Percentiles rank a stretch among this genome's conserved stretches.
Evolutionary conservation across 2,888 invertebrate species (phyloP).

Genomic region (Cataglyphis cursor): DNA sequence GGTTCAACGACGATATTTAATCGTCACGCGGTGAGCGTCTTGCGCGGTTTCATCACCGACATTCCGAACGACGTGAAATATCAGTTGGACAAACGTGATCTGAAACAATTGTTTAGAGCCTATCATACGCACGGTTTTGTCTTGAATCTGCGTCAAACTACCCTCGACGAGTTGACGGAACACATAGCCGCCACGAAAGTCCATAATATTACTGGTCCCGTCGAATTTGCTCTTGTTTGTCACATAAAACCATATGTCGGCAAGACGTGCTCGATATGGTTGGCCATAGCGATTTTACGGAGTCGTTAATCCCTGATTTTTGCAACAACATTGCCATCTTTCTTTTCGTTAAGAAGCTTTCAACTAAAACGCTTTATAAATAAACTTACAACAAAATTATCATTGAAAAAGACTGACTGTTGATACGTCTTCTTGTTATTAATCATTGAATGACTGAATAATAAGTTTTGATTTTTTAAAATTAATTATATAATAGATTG

Average conservation of each 20-base stretch:
- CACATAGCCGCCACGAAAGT: constrained; percentile 82
- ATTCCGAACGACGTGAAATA: constrained; percentile 69
- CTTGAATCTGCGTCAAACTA: constrained; percentile 80
- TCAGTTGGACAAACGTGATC: constrained; percentile 80
- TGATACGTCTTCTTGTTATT: not conserved
- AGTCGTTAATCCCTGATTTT: constrained; percentile 72
- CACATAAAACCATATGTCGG: constrained; percentile 81
- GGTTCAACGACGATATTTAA: constrained; percentile 83
- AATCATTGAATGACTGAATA: not conserved
- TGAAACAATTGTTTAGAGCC: constrained; percentile 82
- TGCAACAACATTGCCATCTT: not conserved
- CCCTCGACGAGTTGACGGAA: constrained; percentile 78
- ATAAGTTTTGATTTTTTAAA: not conserved
- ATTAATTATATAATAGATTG: not conserved
- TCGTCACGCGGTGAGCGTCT: constrained; percentile 81
- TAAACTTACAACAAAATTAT: not conserved
- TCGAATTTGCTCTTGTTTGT: constrained; percentile 84
- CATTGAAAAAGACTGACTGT: not conserved
- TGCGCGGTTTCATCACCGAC: constrained; percentile 79
- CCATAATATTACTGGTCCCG: constrained; percentile 82
- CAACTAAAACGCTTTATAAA: not conserved
- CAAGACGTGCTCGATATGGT: constrained; percentile 82
- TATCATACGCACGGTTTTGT: constrained; percentile 84
- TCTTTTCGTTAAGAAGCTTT: not conserved
- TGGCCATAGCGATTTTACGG: constrained; percentile 81